Evolutionary conservation across 1,140 invertebrate species (phyloP).

Genomic region (Philaenus spumarius): DNA sequence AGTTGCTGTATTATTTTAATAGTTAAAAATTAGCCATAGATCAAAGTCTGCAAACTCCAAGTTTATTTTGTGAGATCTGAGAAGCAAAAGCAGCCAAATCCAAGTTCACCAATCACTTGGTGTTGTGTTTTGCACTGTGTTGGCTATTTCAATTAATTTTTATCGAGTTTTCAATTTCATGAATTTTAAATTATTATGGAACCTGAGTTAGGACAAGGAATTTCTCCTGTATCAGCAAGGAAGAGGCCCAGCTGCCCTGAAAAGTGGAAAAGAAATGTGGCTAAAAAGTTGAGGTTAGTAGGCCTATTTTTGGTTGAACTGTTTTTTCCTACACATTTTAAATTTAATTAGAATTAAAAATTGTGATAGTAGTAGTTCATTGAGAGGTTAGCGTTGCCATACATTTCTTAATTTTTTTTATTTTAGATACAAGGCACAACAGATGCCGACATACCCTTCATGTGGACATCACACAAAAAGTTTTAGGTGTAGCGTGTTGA

Average conservation of each 20-base stretch:
- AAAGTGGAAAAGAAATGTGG: slow-evolving; percentile 1
- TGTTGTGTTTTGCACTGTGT: too few relatives aligned
- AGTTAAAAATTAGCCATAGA: slow-evolving; percentile 8
- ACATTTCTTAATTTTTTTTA: background rate
- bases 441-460: too few relatives aligned
- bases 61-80: background rate
- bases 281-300: slow-evolving; percentile 6
- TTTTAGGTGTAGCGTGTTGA: too few relatives aligned
- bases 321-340: too few relatives aligned
- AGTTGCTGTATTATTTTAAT: too few relatives aligned
- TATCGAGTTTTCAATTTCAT: background rate
- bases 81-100: slow-evolving; percentile 8
- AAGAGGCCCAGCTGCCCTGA: background rate
- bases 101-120: slow-evolving; percentile 14
- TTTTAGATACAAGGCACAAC: background rate
- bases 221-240: slow-evolving; percentile 8
- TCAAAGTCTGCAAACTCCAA: slow-evolving; percentile 14
- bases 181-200: background rate
- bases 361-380: too few relatives aligned
- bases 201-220: slow-evolving; percentile 1
- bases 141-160: too few relatives aligned
- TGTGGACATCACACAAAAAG: too few relatives aligned
- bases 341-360: too few relatives aligned
- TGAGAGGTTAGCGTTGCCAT: slow-evolving; percentile 2
- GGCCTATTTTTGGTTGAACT: too few relatives aligned